phyloP scores from a whole-genome alignment of 2,888 invertebrate species.

The Tuta absoluta region DNA sequence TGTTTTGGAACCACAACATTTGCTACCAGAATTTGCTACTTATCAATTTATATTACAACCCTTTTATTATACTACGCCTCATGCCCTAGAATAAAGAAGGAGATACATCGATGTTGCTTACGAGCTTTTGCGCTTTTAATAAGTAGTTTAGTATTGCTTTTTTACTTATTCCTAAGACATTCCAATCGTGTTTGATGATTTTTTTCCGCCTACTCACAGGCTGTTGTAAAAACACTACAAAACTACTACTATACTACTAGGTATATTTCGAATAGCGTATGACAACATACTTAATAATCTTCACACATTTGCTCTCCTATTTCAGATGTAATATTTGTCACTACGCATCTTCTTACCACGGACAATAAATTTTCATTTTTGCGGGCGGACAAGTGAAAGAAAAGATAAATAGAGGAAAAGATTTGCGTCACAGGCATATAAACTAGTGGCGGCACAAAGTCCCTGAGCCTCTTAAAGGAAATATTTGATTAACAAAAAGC shows the following conservation, averaged over 20 bases:
- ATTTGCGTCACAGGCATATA: slow-evolving; percentile 57
- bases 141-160: no score
- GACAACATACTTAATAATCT: background rate
- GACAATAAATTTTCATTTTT: slow-evolving; percentile 77
- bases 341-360: slow-evolving; percentile 50
- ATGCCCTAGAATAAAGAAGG: background rate
- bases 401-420: slow-evolving; percentile 67
- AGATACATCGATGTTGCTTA: no score
- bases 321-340: background rate
- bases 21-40: background rate
- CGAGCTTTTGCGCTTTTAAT: no score
- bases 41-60: no score
- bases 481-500: slow-evolving; percentile 59
- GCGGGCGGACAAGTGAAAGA: slow-evolving; percentile 71
- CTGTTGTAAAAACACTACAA: no score
- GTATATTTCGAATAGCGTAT: no score
- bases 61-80: no score
- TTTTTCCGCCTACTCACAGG: no score
- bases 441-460: slow-evolving; percentile 49
- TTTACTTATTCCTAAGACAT: no score
- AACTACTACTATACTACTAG: no score
- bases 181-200: no score
- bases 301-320: background rate
- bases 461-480: slow-evolving; percentile 39
- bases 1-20: background rate